Evolutionary conservation across 2,113 vertebrate genomes (phyloP).

Genomic region (Menura novaehollandiae): DNA sequence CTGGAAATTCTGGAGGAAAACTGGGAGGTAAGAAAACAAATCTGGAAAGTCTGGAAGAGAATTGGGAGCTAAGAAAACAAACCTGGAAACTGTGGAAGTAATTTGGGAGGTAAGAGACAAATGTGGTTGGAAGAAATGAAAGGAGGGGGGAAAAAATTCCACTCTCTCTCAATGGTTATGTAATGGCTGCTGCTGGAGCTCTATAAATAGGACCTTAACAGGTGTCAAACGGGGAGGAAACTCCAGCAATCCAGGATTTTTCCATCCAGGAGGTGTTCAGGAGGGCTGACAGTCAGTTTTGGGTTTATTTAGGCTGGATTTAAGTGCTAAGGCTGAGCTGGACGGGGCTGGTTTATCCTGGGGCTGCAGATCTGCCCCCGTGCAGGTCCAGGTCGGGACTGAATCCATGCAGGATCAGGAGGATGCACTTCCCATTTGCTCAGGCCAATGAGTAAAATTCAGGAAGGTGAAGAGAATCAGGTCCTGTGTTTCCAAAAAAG

Average conservation of each 20-base stretch:
- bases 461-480: neutral
- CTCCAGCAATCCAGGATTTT: neutral
- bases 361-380: neutral
- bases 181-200: neutral
- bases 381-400: fast-evolving
- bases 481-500: neutral
- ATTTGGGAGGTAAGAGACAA: neutral
- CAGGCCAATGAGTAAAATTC: fast-evolving
- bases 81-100: neutral
- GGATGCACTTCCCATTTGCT: fast-evolving
- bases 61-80: neutral
- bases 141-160: neutral
- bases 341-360: fast-evolving
- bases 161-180: neutral
- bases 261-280: neutral
- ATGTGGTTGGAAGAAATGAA: neutral
- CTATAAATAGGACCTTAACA: neutral
- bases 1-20: too few relatives aligned
- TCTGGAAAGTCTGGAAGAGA: neutral
- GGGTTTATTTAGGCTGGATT: neutral
- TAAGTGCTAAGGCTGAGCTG: neutral
- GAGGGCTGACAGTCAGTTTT: neutral
- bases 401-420: neutral
- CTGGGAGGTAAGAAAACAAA: neutral
- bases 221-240: neutral